These are phyloP conservation scores for Trogon surrucura DNA, from an alignment of 2,113 vertebrate genomes.

Conservation along the genomic window DNA sequence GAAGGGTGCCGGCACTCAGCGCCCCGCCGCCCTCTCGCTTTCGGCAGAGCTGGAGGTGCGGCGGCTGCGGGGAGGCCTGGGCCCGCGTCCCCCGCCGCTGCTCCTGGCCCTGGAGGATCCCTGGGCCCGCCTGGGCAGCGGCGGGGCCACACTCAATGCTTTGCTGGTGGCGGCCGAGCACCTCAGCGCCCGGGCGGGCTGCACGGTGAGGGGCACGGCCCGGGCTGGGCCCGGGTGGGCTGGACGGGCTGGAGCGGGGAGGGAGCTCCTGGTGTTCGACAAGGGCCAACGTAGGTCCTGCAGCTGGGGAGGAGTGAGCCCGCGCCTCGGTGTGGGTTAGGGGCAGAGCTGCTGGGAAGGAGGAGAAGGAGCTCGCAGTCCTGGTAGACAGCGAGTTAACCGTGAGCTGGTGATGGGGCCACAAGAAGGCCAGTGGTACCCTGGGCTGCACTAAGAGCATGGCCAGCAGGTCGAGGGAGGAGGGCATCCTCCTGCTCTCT, in stretches of 20 bases:
- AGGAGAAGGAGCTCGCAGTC: too few species aligned
- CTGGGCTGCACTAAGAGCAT: too few species aligned
- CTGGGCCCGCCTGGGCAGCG: slow-evolving; percentile 85
- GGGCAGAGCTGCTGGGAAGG: neutral
- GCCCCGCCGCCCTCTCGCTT: neutral
- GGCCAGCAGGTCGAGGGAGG: too few species aligned
- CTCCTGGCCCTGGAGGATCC: slow-evolving; percentile 88
- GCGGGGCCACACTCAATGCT: slow-evolving; percentile 93
- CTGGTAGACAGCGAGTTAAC: too few species aligned
- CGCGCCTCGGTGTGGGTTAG: too few species aligned
- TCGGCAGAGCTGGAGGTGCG: slow-evolving; percentile 86
- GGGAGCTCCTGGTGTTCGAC: neutral
- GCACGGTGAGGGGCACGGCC: slow-evolving; percentile 80
- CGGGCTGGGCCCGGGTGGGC: too few species aligned
- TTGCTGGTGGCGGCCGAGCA: slow-evolving; percentile 92
- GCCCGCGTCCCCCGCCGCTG: slow-evolving; percentile 61
- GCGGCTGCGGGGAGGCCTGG: slow-evolving; percentile 80
- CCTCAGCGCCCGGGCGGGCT: slow-evolving; percentile 86
- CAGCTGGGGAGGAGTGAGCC: neutral
- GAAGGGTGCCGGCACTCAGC: neutral
- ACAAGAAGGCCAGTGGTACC: too few species aligned
- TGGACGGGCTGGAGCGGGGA: too few species aligned
- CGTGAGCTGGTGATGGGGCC: too few species aligned
- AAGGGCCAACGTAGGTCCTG: too few species aligned
- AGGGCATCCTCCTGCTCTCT: too few species aligned